phyloP scores from a whole-genome alignment of 2,888 invertebrate genomes.

The Parnassius glacialis region DNA sequence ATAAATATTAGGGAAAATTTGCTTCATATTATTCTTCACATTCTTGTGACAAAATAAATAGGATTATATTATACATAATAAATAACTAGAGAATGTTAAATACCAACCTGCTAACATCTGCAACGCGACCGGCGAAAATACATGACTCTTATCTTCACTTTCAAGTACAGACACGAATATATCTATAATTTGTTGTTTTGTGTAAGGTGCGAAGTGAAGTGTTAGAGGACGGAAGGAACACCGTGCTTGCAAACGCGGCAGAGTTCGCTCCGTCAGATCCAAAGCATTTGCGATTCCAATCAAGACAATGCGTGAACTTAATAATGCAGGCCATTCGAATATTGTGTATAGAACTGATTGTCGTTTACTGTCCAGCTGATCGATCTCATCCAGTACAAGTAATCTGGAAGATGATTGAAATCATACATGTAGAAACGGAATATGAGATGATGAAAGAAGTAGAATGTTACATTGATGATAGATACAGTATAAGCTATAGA shows the following conservation, averaged over 20 bases:
- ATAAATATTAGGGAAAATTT: too few species aligned
- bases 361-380: constrained; percentile 91
- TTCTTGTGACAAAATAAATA: too few species aligned
- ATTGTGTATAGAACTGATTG: constrained; percentile 95
- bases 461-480: too few species aligned
- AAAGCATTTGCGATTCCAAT: constrained; percentile 97
- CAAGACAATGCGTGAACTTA: constrained; percentile 86
- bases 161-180: constrained; percentile 91
- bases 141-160: constrained; percentile 83
- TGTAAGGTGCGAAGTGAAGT: constrained; percentile 95
- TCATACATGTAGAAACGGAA: too few species aligned
- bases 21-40: too few species aligned
- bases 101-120: constrained; percentile 90
- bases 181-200: constrained; percentile 91
- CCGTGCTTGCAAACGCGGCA: constrained; percentile 92
- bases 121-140: constrained; percentile 91
- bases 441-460: too few species aligned
- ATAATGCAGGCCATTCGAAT: constrained; percentile 94
- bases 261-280: constrained; percentile 94
- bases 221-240: constrained; percentile 87
- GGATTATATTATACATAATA: too few species aligned
- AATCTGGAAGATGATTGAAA: constrained; percentile 70
- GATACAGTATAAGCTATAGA: too few species aligned
- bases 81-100: neutral
- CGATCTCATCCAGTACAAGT: constrained; percentile 96